Conservation (phyloP, 92 coral and sea anemone species). For the Nematostella vectensis region DNA sequence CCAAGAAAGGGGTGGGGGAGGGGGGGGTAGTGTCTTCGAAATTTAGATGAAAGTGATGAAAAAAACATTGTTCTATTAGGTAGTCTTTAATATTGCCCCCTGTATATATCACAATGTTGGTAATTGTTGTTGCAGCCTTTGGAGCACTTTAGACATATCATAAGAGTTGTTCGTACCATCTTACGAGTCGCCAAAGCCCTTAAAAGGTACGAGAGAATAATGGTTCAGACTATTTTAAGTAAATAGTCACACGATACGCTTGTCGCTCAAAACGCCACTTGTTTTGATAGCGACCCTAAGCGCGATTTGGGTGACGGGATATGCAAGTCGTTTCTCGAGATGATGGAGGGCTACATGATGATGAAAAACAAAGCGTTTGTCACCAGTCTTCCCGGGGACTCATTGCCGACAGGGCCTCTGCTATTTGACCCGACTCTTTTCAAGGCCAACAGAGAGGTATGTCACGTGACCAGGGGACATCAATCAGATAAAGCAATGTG, state of each 20-base stretch:
- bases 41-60: too few relatives aligned
- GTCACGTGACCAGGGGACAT: too few relatives aligned
- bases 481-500: too few relatives aligned
- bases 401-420: conserved; percentile 31
- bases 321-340: conserved; percentile 61
- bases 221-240: too few relatives aligned
- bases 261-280: too few relatives aligned
- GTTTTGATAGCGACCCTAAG: conserved; percentile 50
- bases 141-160: conserved; percentile 53
- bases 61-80: neutral
- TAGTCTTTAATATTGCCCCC: neutral
- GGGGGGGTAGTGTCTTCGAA: too few relatives aligned
- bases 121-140: too few relatives aligned
- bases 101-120: too few relatives aligned
- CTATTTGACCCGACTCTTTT: conserved; percentile 76
- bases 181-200: conserved; percentile 53
- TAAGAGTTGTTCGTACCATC: conserved; percentile 51
- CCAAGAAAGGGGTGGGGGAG: too few relatives aligned
- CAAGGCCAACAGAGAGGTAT: conserved; percentile 91
- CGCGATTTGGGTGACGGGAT: conserved; percentile 61
- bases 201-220: too few relatives aligned
- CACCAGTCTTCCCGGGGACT: conserved; percentile 22
- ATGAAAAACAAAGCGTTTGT: conserved; percentile 41
- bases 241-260: too few relatives aligned
- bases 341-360: conserved; percentile 74